Conservation (phyloP, 2,797 vertebrate species). For the Sarcoramphus papa region DNA sequence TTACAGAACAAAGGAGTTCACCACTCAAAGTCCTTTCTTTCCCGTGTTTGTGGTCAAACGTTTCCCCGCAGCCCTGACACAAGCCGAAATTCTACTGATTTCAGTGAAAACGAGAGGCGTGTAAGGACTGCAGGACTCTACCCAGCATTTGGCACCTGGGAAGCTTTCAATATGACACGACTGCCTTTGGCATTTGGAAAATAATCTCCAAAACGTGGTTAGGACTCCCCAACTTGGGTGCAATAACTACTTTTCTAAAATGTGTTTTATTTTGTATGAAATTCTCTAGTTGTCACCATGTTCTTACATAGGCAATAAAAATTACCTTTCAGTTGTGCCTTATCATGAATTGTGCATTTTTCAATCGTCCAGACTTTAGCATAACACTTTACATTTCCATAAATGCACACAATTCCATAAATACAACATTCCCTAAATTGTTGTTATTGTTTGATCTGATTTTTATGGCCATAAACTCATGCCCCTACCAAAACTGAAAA, state of each 20-base stretch:
- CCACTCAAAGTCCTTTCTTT: not conserved
- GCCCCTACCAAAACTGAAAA: not conserved
- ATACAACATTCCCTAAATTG: not conserved
- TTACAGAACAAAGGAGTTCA: constrained; percentile 18
- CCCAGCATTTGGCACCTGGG: not conserved
- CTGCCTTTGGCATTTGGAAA: not conserved
- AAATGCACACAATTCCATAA: not conserved
- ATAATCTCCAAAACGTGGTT: not conserved
- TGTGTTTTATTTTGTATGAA: not conserved
- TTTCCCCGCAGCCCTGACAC: not conserved
- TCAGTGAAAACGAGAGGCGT: not conserved
- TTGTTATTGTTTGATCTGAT: not conserved
- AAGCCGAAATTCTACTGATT: not conserved
- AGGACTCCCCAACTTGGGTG: not conserved
- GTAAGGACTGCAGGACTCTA: not conserved
- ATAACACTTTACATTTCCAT: not conserved
- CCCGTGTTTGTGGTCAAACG: accelerated
- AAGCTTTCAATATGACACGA: not conserved
- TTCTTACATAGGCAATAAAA: not conserved
- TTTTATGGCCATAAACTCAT: not conserved
- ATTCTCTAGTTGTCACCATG: not conserved
- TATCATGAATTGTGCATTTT: not conserved
- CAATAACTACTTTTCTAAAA: not conserved
- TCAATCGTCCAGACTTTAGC: not conserved
- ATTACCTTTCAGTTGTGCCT: not conserved